Base-by-base conservation (phyloP, 30 jellyfish, hydroid and myxozoan genomes). In the Rhopilema esculentum region DNA sequence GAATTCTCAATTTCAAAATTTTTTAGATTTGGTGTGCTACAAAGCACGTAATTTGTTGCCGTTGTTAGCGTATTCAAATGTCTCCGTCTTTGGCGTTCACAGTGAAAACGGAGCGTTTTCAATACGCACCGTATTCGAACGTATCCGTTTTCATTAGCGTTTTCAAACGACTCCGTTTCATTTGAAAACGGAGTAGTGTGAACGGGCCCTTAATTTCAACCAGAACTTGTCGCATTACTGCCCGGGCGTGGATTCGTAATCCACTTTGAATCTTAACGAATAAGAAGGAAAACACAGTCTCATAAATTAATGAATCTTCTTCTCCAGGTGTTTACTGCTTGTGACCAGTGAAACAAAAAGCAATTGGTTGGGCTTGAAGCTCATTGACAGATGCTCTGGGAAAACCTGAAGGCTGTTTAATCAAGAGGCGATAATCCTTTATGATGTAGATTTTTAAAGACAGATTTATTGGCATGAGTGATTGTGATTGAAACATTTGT, bases 321-420 rank as follows among this genome's bases (percentile, higher is more conserved):
- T 33, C 1, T 73, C 69, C 84, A 73, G 84, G 84, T 33, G 84
- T 48, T 65, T 20, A n/a, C 32, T 9, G 22, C 52, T 33, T 28
- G 32, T 48, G 69, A 33, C 40, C 6, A 22, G 40, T 48, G 52
- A 73, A 15, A 31, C 22, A 40, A 40, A n/a, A 73, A 73, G 69
- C 84, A 73, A 73, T 66, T 31, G 63, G 70, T 31, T 73, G 69
- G 69, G 12, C 57, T 12, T 40, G 57, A 12, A 12, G 57, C 57
- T 12, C 57, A 12, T 40, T 40, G 9, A 40, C 57, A 40, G 57
- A 40, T 40, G 57, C 57, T 40, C 6, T 12, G 57, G 57, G 6
- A 12, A 40, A 40, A 40, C 12, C 57, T 40, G 57, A 40, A 40
- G 57, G 57, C 57, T 40, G 57, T 40, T 40, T 40, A 40, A 40